Percentiles rank a stretch among this genome's conserved stretches.
These are phyloP conservation scores for Sebastes itinus DNA, from an alignment of 2,797 vertebrate species.

Conservation along the genomic window DNA sequence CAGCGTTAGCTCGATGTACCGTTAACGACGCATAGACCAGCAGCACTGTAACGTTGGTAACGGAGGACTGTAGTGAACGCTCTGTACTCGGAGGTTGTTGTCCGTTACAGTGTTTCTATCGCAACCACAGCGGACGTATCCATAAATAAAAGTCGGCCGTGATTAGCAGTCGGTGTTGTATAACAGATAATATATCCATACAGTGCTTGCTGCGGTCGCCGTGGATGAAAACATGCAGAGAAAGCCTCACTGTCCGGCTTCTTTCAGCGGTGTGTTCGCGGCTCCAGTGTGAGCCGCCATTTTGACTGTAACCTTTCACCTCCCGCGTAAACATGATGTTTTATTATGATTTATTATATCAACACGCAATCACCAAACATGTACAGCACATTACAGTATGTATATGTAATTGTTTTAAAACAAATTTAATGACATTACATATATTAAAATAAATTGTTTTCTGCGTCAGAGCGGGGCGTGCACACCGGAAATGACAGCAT, in stretches of 20 bases:
- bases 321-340: slow-evolving; percentile 47
- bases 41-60: no score
- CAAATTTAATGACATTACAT: rapidly evolving
- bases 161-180: not conserved
- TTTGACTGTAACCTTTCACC: slow-evolving; percentile 79
- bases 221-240: not conserved
- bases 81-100: not conserved
- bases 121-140: not conserved
- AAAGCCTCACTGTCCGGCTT: not conserved
- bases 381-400: rapidly evolving
- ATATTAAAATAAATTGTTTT: not conserved
- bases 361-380: rapidly evolving
- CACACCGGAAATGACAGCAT: not conserved
- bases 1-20: not conserved
- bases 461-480: slow-evolving; percentile 11
- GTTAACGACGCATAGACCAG: rapidly evolving
- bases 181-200: no score
- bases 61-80: not conserved
- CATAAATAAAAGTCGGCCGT: not conserved
- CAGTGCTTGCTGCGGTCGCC: not conserved
- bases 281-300: slow-evolving; percentile 66
- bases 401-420: not conserved
- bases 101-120: not conserved
- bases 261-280: not conserved
- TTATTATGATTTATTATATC: not conserved